Percentiles rank a stretch among this genome's conserved stretches.
phyloP scores from a whole-genome alignment of 2,888 invertebrate genomes.

The Tinea pellionella region DNA sequence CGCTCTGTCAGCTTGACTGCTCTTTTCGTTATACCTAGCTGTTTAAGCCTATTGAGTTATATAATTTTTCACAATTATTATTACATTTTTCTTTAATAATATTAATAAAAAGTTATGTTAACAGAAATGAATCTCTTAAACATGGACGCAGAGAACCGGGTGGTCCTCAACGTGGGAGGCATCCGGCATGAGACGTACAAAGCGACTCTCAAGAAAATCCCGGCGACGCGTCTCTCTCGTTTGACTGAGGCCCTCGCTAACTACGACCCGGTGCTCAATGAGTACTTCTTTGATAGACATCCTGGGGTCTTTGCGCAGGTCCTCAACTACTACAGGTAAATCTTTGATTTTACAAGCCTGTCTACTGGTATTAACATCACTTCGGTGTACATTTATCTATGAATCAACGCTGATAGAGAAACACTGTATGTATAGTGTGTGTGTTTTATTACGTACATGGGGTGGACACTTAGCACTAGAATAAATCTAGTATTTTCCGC shows the following conservation, averaged over 20 bases:
- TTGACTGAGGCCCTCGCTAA: conserved; percentile 97
- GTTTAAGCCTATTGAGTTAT: no score
- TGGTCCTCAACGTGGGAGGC: conserved; percentile 98
- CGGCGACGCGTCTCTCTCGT: conserved; percentile 92
- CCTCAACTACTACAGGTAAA: conserved; percentile 93
- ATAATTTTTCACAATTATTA: no score
- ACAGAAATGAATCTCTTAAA: conserved; percentile 89
- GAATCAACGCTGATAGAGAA: no score
- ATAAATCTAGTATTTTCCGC: no score
- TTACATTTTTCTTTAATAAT: no score
- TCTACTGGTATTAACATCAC: no score
- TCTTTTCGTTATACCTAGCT: no score
- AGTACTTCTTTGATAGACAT: conserved; percentile 99
- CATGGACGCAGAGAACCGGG: conserved; percentile 98
- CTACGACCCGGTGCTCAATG: conserved; percentile 98
- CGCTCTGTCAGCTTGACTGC: no score
- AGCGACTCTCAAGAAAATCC: conserved; percentile 96
- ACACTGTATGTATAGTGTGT: no score
- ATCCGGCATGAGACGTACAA: conserved; percentile 97
- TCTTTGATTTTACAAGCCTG: not conserved
- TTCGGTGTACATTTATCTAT: no score
- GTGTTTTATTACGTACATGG: no score
- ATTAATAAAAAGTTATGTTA: not conserved
- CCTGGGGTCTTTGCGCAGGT: conserved; percentile 97
- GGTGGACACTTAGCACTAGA: no score